Evolutionary conservation across 2,888 invertebrate genomes (phyloP).

Genomic region (Selenia dentaria): DNA sequence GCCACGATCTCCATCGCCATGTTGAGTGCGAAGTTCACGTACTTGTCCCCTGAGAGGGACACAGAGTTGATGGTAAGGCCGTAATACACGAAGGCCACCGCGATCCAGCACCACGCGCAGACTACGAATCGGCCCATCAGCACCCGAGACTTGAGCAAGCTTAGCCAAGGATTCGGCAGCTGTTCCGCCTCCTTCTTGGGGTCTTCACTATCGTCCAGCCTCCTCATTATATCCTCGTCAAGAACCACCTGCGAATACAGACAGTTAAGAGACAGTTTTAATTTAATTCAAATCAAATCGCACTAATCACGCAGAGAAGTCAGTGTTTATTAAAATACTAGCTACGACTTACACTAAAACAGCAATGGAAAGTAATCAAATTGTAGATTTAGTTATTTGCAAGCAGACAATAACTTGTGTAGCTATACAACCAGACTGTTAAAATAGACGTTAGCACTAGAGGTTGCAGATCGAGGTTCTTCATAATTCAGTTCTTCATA

Average conservation of each 20-base stretch:
- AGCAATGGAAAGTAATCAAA: no score
- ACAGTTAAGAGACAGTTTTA: not conserved
- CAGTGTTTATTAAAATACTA: no score
- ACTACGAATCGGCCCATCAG: conserved; percentile 56
- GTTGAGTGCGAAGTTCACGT: conserved; percentile 87
- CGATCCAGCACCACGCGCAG: conserved; percentile 87
- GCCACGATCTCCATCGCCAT: conserved; percentile 79
- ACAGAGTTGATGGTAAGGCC: conserved; percentile 92
- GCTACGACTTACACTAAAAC: no score
- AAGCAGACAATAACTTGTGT: no score
- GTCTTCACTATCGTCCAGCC: conserved; percentile 38
- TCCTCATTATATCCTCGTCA: conserved; percentile 54
- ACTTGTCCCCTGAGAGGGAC: conserved; percentile 88
- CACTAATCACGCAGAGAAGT: no score
- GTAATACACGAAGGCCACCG: conserved; percentile 91
- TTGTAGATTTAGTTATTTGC: no score
- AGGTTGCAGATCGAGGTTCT: no score
- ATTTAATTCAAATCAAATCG: no score
- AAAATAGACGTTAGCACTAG: no score
- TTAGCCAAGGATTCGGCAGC: conserved; percentile 52
- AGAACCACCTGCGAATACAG: conserved; percentile 48
- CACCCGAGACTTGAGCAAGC: conserved; percentile 54
- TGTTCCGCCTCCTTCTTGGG: conserved; percentile 20
- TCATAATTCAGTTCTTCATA: no score
- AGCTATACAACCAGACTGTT: no score